Evolutionary conservation across 2,797 vertebrate species (phyloP), one percentile per base, ranked within the genome.

Genomic region (Artibeus lituratus): DNA sequence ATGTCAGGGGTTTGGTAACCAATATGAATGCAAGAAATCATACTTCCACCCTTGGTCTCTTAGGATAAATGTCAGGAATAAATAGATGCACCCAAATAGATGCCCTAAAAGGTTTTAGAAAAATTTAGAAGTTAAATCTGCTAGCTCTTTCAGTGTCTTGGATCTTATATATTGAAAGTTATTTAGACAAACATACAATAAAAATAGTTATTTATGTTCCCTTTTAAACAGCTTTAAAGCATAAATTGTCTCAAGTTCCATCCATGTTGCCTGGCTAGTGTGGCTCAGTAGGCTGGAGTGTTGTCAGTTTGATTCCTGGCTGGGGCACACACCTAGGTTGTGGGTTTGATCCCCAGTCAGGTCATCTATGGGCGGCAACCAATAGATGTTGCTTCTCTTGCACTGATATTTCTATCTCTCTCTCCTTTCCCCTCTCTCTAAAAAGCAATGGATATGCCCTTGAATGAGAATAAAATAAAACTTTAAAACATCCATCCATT

Each of bases 181-280:
- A 76, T 80, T 65, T 65, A 65, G 62, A 65, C n/a, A 65, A 65
- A 65, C 57, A 65, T n/a, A n/a, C 59, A 32, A 62, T 62, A 62
- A 62, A 62, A 62, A 62, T 5, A 32, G 29, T 32, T 62, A 62
- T 62, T 76, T 93, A 74, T 72, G 42, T 69, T 94, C 29, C 14
- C 47, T 94, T 96, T 81, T 47, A 51, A 86, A 91, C 21, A 90
- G 53, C 67, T 90, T 74, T 78, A 88, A 84, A 67, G 32, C 12
- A 35, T 67, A 67, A 84, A 84, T 67, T 26, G 9, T 35, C 21
- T 84, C 32, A 67, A 83, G 81, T 47, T 83, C 81, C 32, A 49
- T 18, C 22, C 59, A 49, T 67, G 21, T 35, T 84, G 59, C 32
- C 15, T n/a, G 62, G 32, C 62, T 32, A n/a, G 62, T 65, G 59